These are phyloP conservation scores for Listronotus oregonensis DNA, from an alignment of 1,140 invertebrate genomes.

Conservation along the genomic window DNA sequence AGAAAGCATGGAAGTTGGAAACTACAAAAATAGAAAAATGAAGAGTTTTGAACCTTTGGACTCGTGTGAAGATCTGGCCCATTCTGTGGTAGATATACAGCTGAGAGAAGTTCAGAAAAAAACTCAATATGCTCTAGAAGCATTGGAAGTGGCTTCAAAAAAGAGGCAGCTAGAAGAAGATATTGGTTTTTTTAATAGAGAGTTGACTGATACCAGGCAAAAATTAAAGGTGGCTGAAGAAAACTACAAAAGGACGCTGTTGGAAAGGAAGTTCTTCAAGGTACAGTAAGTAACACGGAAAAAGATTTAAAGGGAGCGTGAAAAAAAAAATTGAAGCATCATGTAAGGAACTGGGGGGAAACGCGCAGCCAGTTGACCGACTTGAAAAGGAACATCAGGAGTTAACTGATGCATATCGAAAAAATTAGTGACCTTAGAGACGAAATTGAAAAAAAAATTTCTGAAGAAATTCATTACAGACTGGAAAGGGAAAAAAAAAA, in stretches of 20 bases:
- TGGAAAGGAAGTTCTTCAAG: no score
- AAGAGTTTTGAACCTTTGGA: constrained; percentile 23
- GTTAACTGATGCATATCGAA: no score
- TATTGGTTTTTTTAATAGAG: no score
- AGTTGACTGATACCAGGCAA: neutral
- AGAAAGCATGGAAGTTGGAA: constrained; percentile 29
- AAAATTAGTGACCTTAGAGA: no score
- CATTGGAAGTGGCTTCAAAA: constrained; percentile 5
- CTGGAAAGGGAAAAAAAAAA: neutral
- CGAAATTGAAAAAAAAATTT: no score
- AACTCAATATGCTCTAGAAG: constrained; percentile 6
- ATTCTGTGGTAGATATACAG: constrained; percentile 50
- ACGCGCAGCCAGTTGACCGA: no score
- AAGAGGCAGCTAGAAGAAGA: constrained; percentile 8
- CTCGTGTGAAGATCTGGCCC: constrained; percentile 42
- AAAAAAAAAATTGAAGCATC: neutral
- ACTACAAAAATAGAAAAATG: constrained; percentile 17
- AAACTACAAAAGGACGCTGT: no score
- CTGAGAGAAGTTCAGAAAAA: constrained; percentile 48
- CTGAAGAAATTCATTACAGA: no score
- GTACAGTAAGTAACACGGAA: neutral
- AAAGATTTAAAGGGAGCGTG: neutral
- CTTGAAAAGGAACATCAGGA: no score
- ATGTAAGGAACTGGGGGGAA: neutral
- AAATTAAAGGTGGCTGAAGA: constrained; percentile 6